A percentile compares a stretch with the other conserved stretches of the same genome.
Conservation (phyloP, 2,113 vertebrate genomes). For the Hippocampus guttulatus region DNA sequence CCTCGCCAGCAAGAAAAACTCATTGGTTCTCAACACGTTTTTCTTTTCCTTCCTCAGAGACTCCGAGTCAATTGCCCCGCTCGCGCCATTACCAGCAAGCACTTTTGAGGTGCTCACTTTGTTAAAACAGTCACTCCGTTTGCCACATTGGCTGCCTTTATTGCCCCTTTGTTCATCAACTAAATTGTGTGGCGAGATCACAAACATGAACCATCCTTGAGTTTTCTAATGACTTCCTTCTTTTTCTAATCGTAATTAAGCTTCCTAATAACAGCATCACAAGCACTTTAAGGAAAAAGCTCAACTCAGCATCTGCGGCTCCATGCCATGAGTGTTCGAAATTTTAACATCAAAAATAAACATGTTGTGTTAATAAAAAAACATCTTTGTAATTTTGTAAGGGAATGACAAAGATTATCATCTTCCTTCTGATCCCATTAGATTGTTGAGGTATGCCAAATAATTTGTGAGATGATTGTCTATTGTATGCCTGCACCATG, state of each 20-base stretch:
- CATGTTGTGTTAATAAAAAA: no score
- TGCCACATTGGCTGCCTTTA: background rate
- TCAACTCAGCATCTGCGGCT: background rate
- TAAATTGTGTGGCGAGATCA: background rate
- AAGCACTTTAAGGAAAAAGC: background rate
- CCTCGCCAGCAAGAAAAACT: no score
- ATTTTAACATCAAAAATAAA: background rate
- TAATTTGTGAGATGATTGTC: background rate
- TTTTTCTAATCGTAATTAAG: background rate
- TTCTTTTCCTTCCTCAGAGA: background rate
- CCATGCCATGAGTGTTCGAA: background rate
- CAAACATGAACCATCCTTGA: background rate
- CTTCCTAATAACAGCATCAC: background rate
- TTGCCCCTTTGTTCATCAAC: background rate
- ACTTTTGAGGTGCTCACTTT: background rate
- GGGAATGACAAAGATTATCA: background rate
- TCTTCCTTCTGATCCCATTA: background rate
- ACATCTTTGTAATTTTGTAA: background rate
- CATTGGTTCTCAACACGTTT: background rate
- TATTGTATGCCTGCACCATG: background rate
- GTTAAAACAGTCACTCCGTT: background rate
- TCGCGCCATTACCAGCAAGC: background rate
- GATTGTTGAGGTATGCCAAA: background rate
- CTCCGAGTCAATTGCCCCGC: background rate
- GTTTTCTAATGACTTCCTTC: background rate